Base-by-base conservation (phyloP, 2,888 invertebrate genomes). In the Scaptodrosophila latifasciaeformis region DNA sequence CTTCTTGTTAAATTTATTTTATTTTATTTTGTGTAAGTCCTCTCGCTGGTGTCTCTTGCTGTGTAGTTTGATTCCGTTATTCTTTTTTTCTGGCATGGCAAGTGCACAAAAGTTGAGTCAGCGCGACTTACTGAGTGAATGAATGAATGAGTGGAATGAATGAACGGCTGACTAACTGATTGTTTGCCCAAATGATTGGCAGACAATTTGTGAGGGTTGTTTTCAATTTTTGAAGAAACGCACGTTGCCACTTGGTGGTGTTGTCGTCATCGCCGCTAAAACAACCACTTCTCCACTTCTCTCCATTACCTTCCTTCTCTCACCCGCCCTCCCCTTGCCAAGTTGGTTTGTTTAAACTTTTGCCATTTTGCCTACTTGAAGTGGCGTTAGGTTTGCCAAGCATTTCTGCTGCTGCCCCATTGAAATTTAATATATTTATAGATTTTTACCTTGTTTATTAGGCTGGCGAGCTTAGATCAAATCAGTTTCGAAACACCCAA, bases 161-260 rank as follows among this genome's bases (percentile, higher is more conserved):
- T n/a, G n/a, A n/a, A n/a, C n/a, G n/a, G n/a, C n/a, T n/a, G n/a
- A n/a, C n/a, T n/a, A n/a, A n/a, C n/a, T n/a, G n/a, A n/a, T n/a
- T n/a, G n/a, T n/a, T n/a, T n/a, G n/a, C n/a, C n/a, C n/a, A n/a
- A n/a, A n/a, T n/a, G n/a, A n/a, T n/a, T n/a, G n/a, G n/a, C n/a
- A n/a, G n/a, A 2, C 31, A 12, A 2, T 31, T 19, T 27, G 7
- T 9, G 50, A 67, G 71, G 71, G 78, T 78, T 65, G 71, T 59
- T 78, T 71, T 75, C 51, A 17, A 7, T 50, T 53, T 48, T 62
- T 64, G 54, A 45, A n/a, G 27, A 18, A 5, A 46, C 49, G 59
- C 59, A 65, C 70, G 59, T 68, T 71, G 69, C 59, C 79, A 72
- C 71, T 78, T 70, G 65, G 68, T 70, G 65, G 68, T 30, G 54